Percentiles rank a stretch among this genome's conserved stretches.
phyloP scores from a whole-genome alignment of 1,140 invertebrate genomes.

The Drosophila lowei region DNA sequence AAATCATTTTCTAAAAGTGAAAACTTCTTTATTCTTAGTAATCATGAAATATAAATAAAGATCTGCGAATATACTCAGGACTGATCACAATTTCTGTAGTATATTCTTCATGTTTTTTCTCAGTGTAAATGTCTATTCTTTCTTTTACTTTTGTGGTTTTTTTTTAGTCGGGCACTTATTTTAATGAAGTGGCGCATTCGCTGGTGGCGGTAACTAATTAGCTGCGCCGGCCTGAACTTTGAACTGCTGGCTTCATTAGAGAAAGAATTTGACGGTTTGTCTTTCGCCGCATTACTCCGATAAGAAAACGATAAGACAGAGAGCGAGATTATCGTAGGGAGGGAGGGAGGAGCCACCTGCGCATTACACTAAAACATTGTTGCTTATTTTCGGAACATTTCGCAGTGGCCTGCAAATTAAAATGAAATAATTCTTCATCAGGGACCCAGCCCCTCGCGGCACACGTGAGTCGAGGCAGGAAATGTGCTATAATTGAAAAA shows the following conservation, averaged over 20 bases:
- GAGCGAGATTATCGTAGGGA: background rate
- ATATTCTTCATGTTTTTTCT: background rate
- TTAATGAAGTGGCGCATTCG: constrained; percentile 48
- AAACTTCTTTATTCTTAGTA: too few species aligned
- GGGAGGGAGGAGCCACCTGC: constrained; percentile 43
- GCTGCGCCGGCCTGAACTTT: constrained; percentile 66
- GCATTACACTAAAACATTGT: constrained; percentile 22
- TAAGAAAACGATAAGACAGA: constrained; percentile 42
- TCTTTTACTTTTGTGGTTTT: background rate
- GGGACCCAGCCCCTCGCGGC: constrained; percentile 16
- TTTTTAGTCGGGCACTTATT: constrained; percentile 55
- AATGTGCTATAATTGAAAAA: constrained; percentile 82
- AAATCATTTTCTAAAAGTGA: too few species aligned
- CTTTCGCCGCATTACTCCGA: constrained; percentile 25
- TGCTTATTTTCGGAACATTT: constrained; percentile 47
- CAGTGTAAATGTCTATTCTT: too few species aligned
- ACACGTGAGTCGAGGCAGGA: constrained; percentile 49
- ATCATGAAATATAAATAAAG: too few species aligned
- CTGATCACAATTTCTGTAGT: too few species aligned
- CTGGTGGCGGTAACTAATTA: constrained; percentile 58
- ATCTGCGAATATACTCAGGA: too few species aligned
- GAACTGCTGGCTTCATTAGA: constrained; percentile 69
- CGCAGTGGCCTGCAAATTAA: constrained; percentile 70
- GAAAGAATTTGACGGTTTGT: constrained; percentile 52
- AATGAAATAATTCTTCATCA: constrained; percentile 83